Percentiles rank a stretch among this genome's conserved stretches.
phyloP scores from a whole-genome alignment of 1,140 invertebrate species.

The Magallana ariakensis region DNA sequence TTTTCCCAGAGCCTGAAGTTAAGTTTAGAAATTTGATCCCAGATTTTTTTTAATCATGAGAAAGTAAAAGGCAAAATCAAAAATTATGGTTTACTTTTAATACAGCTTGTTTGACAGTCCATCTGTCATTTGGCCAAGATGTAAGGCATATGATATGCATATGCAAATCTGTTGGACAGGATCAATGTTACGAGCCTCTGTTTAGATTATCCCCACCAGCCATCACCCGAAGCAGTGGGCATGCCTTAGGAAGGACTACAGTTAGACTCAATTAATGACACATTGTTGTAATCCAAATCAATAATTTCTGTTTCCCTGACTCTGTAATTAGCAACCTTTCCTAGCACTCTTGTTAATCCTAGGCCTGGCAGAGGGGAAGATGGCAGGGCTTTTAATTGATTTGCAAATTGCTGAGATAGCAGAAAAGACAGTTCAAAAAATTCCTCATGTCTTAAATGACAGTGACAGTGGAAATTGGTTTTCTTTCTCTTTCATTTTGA shows the following conservation, averaged over 20 bases:
- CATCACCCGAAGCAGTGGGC: neutral
- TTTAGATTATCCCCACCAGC: neutral
- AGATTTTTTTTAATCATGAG: slow-evolving; percentile 10
- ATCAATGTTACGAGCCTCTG: slow-evolving; percentile 2
- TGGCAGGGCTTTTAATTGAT: slow-evolving; percentile 30
- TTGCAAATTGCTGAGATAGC: slow-evolving; percentile 32
- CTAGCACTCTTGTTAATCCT: slow-evolving; percentile 14
- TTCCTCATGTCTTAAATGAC: neutral
- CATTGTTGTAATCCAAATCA: slow-evolving; percentile 36
- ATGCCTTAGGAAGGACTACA: neutral
- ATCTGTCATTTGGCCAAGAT: neutral
- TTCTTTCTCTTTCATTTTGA: neutral
- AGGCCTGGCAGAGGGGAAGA: neutral
- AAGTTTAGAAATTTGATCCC: too few relatives aligned
- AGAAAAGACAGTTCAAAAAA: slow-evolving; percentile 9
- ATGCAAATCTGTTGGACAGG: neutral
- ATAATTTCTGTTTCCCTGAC: slow-evolving; percentile 34
- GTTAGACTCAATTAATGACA: slow-evolving; percentile 35
- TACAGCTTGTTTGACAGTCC: neutral
- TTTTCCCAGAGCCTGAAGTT: neutral
- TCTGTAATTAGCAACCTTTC: slow-evolving; percentile 28
- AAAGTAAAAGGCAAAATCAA: neutral
- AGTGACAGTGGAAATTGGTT: neutral
- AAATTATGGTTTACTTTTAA: neutral
- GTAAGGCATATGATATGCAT: neutral